Percentiles rank a stretch among this genome's conserved stretches.
Evolutionary conservation across 2,113 vertebrate genomes (phyloP).

Genomic region (Xenotilapia leptura): DNA sequence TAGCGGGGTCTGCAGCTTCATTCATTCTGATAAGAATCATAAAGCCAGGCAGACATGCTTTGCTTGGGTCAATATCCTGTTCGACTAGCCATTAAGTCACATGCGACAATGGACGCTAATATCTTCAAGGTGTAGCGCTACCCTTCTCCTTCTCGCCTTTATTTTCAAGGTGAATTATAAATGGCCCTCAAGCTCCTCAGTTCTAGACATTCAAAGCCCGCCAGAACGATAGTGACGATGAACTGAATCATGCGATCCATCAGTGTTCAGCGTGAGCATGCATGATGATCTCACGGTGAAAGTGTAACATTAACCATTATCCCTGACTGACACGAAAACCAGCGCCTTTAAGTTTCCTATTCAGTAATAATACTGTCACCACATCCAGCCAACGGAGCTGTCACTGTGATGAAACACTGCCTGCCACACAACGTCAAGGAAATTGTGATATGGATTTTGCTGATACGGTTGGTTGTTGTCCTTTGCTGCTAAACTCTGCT

Average conservation of each 20-base stretch:
- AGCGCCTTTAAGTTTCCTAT: slow-evolving; percentile 19
- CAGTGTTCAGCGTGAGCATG: slow-evolving; percentile 35
- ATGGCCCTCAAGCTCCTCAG: slow-evolving; percentile 18
- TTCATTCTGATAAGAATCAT: slow-evolving; percentile 70
- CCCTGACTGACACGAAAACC: slow-evolving; percentile 25
- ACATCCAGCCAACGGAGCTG: slow-evolving; percentile 17
- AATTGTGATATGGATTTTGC: slow-evolving; percentile 32
- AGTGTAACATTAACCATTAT: slow-evolving; percentile 38
- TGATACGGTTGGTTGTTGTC: slow-evolving; percentile 23
- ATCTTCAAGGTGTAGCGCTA: slow-evolving; percentile 50
- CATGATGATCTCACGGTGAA: slow-evolving; percentile 13
- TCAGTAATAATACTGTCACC: slow-evolving; percentile 32
- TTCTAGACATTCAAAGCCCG: slow-evolving; percentile 9
- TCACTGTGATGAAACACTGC: slow-evolving; percentile 35
- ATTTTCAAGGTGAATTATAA: slow-evolving; percentile 69
- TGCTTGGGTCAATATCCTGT: slow-evolving; percentile 69
- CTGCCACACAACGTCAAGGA: not conserved
- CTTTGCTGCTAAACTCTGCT: slow-evolving; percentile 38
- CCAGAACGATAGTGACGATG: slow-evolving; percentile 8
- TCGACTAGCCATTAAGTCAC: slow-evolving; percentile 58
- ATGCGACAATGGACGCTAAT: slow-evolving; percentile 60
- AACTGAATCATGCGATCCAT: slow-evolving; percentile 42
- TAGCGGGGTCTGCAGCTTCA: slow-evolving; percentile 35
- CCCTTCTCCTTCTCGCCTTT: slow-evolving; percentile 50
- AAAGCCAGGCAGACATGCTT: slow-evolving; percentile 52